Conservation (phyloP, 2,113 vertebrate species). For the Arenaria interpres region DNA sequence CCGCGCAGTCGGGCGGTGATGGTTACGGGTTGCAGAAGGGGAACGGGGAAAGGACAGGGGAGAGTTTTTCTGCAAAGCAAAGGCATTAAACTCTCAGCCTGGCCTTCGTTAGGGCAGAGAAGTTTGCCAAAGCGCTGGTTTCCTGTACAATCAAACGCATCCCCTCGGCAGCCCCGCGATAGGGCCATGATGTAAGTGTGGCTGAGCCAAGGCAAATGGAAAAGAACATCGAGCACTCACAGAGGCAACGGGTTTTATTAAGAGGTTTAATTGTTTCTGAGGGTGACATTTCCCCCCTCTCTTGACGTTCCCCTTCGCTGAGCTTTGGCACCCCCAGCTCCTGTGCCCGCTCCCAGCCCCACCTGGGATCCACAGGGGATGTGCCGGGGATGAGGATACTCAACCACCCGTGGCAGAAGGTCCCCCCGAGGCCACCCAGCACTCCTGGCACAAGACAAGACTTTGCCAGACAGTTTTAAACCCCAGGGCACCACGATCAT, state of each 20-base stretch:
- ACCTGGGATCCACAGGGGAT: background rate
- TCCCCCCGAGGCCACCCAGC: background rate
- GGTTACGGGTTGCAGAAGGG: background rate
- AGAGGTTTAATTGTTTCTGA: background rate
- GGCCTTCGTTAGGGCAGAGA: background rate
- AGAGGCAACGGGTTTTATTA: background rate
- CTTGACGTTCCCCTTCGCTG: background rate
- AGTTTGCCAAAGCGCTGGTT: background rate
- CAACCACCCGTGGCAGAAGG: accelerated
- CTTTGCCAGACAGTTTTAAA: background rate
- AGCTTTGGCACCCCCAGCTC: background rate
- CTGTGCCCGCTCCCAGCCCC: background rate
- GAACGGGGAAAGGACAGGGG: background rate
- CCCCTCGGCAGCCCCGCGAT: background rate
- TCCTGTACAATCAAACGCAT: background rate
- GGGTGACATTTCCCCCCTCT: background rate
- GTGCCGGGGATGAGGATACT: background rate
- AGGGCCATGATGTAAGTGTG: background rate
- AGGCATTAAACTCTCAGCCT: background rate
- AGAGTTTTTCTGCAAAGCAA: background rate
- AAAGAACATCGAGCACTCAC: background rate
- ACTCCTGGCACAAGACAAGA: background rate
- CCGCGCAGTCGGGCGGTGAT: accelerated
- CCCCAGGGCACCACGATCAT: accelerated
- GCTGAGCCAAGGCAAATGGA: slow-evolving; percentile 3